Percentiles rank a stretch among this genome's conserved stretches.
phyloP scores from a whole-genome alignment of 2,888 invertebrate species.

The Yponomeuta cagnagella region DNA sequence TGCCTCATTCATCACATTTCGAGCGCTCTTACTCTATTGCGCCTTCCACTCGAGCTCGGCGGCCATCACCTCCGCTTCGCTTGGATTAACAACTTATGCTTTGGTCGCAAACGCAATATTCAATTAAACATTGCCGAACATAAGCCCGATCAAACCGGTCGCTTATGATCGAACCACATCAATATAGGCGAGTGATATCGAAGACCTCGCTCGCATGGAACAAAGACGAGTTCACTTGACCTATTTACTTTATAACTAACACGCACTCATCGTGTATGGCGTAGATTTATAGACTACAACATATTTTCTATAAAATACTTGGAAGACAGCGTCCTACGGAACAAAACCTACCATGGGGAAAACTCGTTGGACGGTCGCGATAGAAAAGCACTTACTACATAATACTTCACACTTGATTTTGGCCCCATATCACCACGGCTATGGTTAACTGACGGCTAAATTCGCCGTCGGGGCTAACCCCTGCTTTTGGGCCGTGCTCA shows the following conservation, averaged over 20 bases:
- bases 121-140: not conserved
- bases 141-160: not conserved
- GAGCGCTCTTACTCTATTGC: slow-evolving; percentile 49
- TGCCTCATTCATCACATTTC: slow-evolving; percentile 69
- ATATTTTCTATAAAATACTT: not conserved
- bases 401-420: slow-evolving; percentile 30
- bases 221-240: slow-evolving; percentile 7
- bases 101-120: not conserved
- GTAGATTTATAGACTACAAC: not conserved
- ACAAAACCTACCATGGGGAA: slow-evolving; percentile 33
- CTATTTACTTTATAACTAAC: slow-evolving; percentile 6
- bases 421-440: slow-evolving; percentile 24
- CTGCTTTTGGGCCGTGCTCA: slow-evolving; percentile 5
- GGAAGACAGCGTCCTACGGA: slow-evolving; percentile 22
- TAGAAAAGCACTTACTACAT: slow-evolving; percentile 22
- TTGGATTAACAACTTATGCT: slow-evolving; percentile 29
- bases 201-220: not conserved
- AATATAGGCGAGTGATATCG: not conserved
- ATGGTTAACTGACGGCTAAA: slow-evolving; percentile 21
- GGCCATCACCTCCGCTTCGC: slow-evolving; percentile 20
- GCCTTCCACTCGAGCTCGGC: not conserved
- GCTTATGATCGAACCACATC: not conserved
- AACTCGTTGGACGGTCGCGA: slow-evolving; percentile 25
- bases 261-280: not conserved
- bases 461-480: not conserved